A percentile compares a stretch with the other conserved stretches of the same genome.
Conservation (phyloP, 2,113 vertebrate species). For the Seriola aureovittata region DNA sequence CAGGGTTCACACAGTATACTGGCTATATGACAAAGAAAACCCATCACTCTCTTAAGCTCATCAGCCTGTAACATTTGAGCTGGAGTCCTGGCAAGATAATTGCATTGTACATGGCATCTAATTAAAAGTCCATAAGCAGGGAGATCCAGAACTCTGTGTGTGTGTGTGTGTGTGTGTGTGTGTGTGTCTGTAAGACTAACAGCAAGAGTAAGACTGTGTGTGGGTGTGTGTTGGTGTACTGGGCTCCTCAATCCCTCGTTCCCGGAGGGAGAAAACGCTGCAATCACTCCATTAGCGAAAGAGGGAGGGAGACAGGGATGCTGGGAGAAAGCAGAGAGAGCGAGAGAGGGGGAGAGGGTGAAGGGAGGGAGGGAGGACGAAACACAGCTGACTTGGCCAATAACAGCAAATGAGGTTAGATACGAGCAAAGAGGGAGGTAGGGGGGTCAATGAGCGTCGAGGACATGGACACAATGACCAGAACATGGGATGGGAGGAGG, state of each 20-base stretch:
- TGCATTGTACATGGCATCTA: conserved; percentile 83
- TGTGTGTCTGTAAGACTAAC: conserved; percentile 2
- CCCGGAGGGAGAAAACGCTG: conserved; percentile 79
- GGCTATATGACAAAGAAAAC: conserved; percentile 61
- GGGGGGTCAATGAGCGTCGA: conserved; percentile 69
- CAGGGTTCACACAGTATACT: conserved; percentile 6
- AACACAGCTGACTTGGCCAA: conserved; percentile 85
- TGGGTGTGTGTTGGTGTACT: conserved; percentile 46
- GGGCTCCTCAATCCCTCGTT: conserved; percentile 66
- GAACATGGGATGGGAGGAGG: conserved; percentile 65
- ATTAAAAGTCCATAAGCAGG: conserved; percentile 83
- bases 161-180: conserved; percentile 16
- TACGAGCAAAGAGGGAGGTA: conserved; percentile 64
- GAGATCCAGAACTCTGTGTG: conserved; percentile 59
- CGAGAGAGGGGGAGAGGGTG: conserved; percentile 33
- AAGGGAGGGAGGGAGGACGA: conserved; percentile 51
- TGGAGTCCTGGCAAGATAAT: conserved; percentile 78
- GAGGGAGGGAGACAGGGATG: conserved; percentile 58
- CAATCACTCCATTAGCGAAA: conserved; percentile 85
- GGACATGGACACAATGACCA: conserved; percentile 75
- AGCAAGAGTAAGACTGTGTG: conserved; percentile 29
- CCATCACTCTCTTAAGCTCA: conserved; percentile 64
- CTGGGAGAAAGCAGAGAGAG: conserved; percentile 26
- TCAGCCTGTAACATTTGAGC: conserved; percentile 64
- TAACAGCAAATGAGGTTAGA: conserved; percentile 86